Conservation (phyloP, 2,113 vertebrate species). For the Anguilla japonica region DNA sequence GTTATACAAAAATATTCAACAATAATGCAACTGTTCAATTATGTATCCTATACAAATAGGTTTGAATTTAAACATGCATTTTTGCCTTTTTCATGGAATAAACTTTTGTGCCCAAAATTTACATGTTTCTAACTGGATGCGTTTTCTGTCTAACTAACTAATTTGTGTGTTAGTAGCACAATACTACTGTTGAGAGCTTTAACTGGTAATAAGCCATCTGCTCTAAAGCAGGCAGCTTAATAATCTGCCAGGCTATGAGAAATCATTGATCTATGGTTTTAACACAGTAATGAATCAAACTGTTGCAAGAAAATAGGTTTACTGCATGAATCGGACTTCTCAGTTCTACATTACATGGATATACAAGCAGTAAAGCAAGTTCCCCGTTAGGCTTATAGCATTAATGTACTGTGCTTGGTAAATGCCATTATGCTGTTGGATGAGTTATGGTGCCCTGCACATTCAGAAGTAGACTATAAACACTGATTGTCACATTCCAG, state of each 20-base stretch:
- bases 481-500: too few relatives aligned
- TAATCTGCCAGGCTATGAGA: too few relatives aligned
- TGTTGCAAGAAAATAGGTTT: background rate
- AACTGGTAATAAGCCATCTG: too few relatives aligned
- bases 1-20: conserved; percentile 18
- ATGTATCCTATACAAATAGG: background rate
- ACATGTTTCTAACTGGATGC: too few relatives aligned
- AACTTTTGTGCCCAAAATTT: background rate
- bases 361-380: background rate
- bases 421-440: background rate
- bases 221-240: too few relatives aligned
- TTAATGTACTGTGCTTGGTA: background rate
- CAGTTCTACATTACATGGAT: too few relatives aligned
- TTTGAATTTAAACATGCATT: background rate
- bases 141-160: too few relatives aligned
- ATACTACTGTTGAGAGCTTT: too few relatives aligned
- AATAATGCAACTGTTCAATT: background rate
- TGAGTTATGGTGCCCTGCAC: background rate
- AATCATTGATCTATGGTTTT: too few relatives aligned
- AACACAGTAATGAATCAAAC: too few relatives aligned
- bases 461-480: background rate
- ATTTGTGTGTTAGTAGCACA: too few relatives aligned
- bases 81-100: background rate
- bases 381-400: background rate
- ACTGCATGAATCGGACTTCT: too few relatives aligned